Base-by-base conservation (phyloP, 2,888 invertebrate species). In the Brenthis ino region DNA sequence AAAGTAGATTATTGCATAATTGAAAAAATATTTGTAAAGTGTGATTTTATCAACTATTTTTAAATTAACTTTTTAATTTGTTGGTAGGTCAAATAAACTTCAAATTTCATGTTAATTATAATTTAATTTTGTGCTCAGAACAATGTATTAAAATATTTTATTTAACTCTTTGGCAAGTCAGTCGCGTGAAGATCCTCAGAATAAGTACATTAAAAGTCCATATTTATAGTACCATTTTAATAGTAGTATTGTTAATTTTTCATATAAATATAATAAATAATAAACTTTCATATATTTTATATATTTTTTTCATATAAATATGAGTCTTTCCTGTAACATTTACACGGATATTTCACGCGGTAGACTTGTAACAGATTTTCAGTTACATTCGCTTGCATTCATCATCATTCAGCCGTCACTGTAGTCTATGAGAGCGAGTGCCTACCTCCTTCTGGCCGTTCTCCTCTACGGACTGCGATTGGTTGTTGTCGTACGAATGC, bases 381-480 rank as follows among this genome's bases (percentile, higher is more conserved):
- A n/a, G 57, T 53, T 65, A 20, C 64, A 6, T 61, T 54, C 24
- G 14, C 58, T 60, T 24, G 54, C 72, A 64, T 51, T 48, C 72
- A 33, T 71, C 68, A 55, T 75, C 89, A 76, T 72, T 73, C 89
- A 85, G 79, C 71, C 83, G 73, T 83, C 77, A 75, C 73, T 64
- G 72, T 64, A 75, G 61, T 78, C 77, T 86, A 85, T 83, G 84
- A 86, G 86, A 89, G 84, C 84, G 82, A 85, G 82, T 80, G 89
- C 93, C 92, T 93, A 93, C 93, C 93, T 93, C 93, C 86, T 85
- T 92, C 79, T 88, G 92, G 87, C 92, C 93, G 88, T 93, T 91
- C 88, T 93, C 93, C 91, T 92, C 93, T 89, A 93, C 91, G 85
- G 93, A 90, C 93, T 93, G 93, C 93, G 91, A 89, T 92, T 92